phyloP scores from a whole-genome alignment of 2,113 vertebrate genomes.

The Clarias batrachus region DNA sequence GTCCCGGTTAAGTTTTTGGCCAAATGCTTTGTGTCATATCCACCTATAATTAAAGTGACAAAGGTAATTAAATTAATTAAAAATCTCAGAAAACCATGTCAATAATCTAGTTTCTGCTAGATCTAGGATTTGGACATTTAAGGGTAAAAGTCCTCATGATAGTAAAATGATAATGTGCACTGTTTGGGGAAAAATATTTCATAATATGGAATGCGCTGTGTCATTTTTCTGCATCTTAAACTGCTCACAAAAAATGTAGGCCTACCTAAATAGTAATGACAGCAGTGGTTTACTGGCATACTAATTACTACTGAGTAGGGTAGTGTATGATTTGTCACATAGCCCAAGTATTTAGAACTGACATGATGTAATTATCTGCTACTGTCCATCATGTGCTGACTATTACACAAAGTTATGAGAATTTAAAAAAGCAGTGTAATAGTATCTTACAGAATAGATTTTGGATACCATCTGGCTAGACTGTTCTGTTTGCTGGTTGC shows the following conservation, averaged over 20 bases:
- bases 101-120: background rate
- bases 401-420: constrained; percentile 8
- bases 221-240: background rate
- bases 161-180: background rate
- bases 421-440: background rate
- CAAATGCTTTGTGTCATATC: no score
- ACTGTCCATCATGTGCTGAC: background rate
- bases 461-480: background rate
- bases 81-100: no score
- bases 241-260: background rate
- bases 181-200: background rate
- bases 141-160: background rate
- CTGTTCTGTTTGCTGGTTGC: background rate
- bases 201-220: background rate
- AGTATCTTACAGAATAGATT: background rate
- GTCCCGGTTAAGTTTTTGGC: no score
- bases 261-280: background rate
- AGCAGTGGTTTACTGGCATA: background rate
- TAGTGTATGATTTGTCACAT: background rate
- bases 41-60: no score
- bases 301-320: constrained; percentile 5
- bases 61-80: no score
- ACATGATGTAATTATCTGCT: constrained; percentile 11
- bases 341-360: constrained; percentile 8
- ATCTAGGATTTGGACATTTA: background rate